phyloP scores from a whole-genome alignment of 2,888 invertebrate genomes.

The Diarsia dahlii region DNA sequence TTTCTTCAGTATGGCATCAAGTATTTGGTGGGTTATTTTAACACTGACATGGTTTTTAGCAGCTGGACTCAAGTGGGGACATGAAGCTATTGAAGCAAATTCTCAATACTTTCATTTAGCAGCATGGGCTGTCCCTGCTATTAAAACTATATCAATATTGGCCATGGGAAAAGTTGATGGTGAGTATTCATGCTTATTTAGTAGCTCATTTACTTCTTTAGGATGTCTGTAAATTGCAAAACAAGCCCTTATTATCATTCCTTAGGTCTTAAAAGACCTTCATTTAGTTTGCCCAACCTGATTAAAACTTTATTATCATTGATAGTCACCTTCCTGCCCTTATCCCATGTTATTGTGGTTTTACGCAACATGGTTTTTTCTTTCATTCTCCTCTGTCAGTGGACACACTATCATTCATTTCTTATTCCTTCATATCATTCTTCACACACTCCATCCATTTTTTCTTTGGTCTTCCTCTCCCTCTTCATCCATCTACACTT shows the following conservation, averaged over 20 bases:
- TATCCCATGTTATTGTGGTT: no score
- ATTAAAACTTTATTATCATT: neutral
- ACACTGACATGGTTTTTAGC: conserved; percentile 99
- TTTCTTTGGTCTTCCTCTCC: no score
- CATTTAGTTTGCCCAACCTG: neutral
- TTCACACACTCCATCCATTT: no score
- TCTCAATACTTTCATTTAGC: conserved; percentile 99
- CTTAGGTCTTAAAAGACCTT: neutral
- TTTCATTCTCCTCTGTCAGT: no score
- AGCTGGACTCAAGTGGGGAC: conserved; percentile 99
- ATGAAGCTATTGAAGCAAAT: conserved; percentile 99
- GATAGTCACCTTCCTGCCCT: no score
- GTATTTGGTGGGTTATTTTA: conserved; percentile 99
- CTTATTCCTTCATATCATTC: no score
- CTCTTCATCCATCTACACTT: no score
- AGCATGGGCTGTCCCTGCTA: conserved; percentile 99
- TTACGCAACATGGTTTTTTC: no score
- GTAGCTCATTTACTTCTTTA: neutral
- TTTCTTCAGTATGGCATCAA: conserved; percentile 99
- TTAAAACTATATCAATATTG: conserved; percentile 98
- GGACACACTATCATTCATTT: no score
- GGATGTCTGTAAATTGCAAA: neutral
- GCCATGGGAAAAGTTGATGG: conserved; percentile 99
- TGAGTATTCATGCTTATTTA: conserved; percentile 79
- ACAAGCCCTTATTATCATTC: neutral